Evolutionary conservation across 2,797 vertebrate species (phyloP).

Genomic region (Oryzias dopingdopingensis): DNA sequence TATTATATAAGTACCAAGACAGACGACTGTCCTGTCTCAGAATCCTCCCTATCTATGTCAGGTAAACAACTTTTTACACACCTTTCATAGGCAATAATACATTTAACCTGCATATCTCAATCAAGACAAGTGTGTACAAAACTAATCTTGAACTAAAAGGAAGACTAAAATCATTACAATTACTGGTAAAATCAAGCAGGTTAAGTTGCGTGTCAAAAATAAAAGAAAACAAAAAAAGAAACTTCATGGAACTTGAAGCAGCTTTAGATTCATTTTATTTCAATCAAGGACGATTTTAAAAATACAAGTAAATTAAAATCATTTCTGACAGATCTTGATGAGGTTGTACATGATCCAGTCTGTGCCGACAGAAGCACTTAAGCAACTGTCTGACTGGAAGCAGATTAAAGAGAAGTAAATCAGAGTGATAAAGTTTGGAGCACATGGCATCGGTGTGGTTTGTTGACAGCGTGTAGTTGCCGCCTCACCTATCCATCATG

Average conservation of each 20-base stretch:
- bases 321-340: not conserved
- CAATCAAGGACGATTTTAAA: no score
- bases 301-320: no score
- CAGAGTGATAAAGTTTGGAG: constrained; percentile 4
- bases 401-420: not conserved
- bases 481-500: constrained; percentile 12
- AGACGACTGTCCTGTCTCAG: constrained; percentile 52
- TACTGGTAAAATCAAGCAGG: no score
- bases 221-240: no score
- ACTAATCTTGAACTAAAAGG: no score
- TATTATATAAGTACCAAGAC: constrained; percentile 64
- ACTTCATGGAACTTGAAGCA: no score
- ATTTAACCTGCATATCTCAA: no score
- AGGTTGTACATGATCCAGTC: not conserved
- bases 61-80: constrained; percentile 8
- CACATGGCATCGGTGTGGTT: constrained; percentile 16
- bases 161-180: no score
- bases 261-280: no score
- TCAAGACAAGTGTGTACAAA: no score
- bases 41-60: not conserved
- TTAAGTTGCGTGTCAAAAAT: no score
- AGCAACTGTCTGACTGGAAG: not conserved
- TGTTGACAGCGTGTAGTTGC: constrained; percentile 2
- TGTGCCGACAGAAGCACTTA: not conserved
- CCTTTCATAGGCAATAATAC: not conserved